Percentiles rank a stretch among this genome's conserved stretches.
phyloP scores from a whole-genome alignment of 2,797 vertebrate species.

The Oreonectes daqikongensis region DNA sequence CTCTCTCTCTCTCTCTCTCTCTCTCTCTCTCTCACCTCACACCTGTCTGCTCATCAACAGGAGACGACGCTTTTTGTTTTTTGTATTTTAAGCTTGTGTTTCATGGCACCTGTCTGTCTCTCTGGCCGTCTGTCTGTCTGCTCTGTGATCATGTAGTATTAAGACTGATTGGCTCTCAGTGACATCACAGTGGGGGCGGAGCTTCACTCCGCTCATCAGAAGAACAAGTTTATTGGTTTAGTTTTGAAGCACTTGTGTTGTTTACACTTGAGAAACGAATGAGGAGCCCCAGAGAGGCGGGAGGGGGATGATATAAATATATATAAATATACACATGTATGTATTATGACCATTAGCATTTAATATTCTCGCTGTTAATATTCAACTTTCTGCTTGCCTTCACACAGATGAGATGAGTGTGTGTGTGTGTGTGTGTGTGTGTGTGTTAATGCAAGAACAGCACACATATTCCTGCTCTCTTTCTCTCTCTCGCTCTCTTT shows the following conservation, averaged over 20 bases:
- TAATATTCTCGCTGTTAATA: conserved; percentile 24
- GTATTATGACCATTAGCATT: conserved; percentile 32
- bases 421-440: neutral
- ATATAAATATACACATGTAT: conserved; percentile 61
- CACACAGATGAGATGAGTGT: neutral
- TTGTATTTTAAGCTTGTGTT: conserved; percentile 57
- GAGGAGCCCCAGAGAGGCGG: neutral
- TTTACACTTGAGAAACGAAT: neutral
- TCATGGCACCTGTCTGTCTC: conserved; percentile 30
- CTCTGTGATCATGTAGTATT: conserved; percentile 61
- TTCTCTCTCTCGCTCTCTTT: conserved; percentile 63
- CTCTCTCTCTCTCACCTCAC: conserved; percentile 11
- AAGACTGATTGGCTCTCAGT: conserved; percentile 57
- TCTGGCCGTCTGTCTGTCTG: conserved; percentile 58
- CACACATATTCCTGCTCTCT: conserved; percentile 11
- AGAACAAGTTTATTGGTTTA: conserved; percentile 6
- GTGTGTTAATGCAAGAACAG: neutral
- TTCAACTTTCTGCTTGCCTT: conserved; percentile 13
- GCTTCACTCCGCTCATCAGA: conserved; percentile 3
- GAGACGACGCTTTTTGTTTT: conserved; percentile 69
- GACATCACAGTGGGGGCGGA: conserved; percentile 39
- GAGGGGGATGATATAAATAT: neutral
- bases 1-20: conserved; percentile 29
- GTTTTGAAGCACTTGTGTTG: too few relatives aligned
- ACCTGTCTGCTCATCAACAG: conserved; percentile 58